Conservation (phyloP, 2,113 vertebrate genomes). For the Microcebus jonahi region DNA sequence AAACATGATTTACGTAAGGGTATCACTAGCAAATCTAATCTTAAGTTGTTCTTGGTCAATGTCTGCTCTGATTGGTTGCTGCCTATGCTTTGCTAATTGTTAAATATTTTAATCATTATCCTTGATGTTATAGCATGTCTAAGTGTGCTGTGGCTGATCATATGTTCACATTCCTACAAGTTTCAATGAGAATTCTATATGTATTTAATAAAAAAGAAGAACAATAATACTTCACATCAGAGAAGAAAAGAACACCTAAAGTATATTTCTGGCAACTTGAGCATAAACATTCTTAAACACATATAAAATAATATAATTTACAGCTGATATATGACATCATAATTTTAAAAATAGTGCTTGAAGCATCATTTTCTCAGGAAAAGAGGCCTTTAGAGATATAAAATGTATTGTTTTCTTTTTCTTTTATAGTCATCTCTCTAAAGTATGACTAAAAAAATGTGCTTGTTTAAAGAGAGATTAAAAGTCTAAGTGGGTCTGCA, state of each 20-base stretch:
- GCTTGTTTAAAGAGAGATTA: neutral
- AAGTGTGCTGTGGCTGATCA: neutral
- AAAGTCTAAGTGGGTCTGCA: neutral
- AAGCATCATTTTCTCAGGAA: neutral
- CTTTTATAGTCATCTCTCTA: neutral
- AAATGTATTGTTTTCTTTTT: constrained; percentile 1
- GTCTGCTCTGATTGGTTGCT: neutral
- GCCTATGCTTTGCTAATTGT: neutral
- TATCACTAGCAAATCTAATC: neutral
- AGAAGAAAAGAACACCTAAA: neutral
- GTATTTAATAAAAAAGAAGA: neutral
- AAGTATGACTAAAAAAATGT: neutral
- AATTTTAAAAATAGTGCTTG: constrained; percentile 14
- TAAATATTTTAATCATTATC: neutral
- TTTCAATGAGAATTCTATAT: neutral
- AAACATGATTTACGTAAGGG: neutral
- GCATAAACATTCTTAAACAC: neutral
- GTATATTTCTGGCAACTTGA: neutral
- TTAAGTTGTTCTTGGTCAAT: neutral
- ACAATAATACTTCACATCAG: neutral
- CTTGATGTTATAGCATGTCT: neutral
- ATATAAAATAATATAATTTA: neutral
- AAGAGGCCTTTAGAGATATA: neutral
- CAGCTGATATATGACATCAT: neutral
- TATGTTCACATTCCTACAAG: neutral